phyloP scores from a whole-genome alignment of 1,140 invertebrate genomes.

The Lepidurus couesii region DNA sequence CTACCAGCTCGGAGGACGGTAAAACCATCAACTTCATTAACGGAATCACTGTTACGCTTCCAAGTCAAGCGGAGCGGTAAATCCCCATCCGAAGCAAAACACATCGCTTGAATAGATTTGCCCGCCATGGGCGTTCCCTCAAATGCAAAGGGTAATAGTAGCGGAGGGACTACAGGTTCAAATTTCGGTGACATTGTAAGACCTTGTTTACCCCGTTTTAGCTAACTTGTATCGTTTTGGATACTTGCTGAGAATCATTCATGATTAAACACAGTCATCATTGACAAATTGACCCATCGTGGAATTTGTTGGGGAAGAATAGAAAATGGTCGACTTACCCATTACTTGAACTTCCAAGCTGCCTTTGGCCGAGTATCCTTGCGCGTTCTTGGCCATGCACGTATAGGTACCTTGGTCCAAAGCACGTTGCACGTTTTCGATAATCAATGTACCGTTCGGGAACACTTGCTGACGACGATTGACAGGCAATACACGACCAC shows the following conservation, averaged over 20 bases:
- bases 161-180: conserved; percentile 32
- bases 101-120: conserved; percentile 34
- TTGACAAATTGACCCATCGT: not conserved
- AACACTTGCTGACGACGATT: conserved; percentile 92
- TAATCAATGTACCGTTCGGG: conserved; percentile 86
- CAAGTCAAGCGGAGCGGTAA: conserved; percentile 38
- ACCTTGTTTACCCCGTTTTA: not conserved
- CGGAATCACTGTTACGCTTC: conserved; percentile 35
- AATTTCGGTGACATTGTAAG: conserved; percentile 32
- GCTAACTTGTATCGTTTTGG: not conserved
- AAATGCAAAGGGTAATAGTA: conserved; percentile 36
- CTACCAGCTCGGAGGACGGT: conserved; percentile 24
- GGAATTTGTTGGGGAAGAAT: conserved; percentile 9
- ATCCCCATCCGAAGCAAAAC: conserved; percentile 36
- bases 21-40: conserved; percentile 25
- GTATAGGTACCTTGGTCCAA: conserved; percentile 91
- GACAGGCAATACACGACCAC: conserved; percentile 72
- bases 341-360: conserved; percentile 89
- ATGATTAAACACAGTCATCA: no score
- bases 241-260: not conserved
- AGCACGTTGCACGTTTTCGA: conserved; percentile 84
- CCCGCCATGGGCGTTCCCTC: conserved; percentile 35
- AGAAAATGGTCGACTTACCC: conserved; percentile 59
- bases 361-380: conserved; percentile 78
- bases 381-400: conserved; percentile 83